These are phyloP conservation scores for Bolinopsis microptera DNA, from an alignment of 37 sponge, comb jelly and placozoan genomes.

Conservation along the genomic window DNA sequence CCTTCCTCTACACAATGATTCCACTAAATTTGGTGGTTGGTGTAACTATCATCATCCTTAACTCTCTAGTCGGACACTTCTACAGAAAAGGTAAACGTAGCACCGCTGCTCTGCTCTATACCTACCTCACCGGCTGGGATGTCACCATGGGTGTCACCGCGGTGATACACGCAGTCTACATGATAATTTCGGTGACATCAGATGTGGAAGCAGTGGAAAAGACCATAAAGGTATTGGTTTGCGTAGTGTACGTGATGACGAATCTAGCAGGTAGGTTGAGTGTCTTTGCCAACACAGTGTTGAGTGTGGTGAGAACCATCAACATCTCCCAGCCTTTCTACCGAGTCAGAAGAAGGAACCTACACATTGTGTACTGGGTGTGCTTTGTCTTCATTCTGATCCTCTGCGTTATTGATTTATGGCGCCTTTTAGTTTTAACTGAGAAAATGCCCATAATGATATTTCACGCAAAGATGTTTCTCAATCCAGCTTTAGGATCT, in stretches of 20 bases:
- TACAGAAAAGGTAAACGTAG: background rate
- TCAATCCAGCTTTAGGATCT: background rate
- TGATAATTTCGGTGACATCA: background rate
- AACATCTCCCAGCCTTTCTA: background rate
- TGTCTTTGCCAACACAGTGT: background rate
- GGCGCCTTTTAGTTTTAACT: background rate
- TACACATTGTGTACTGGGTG: background rate
- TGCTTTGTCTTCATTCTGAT: background rate
- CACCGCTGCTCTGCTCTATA: background rate
- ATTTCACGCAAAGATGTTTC: background rate
- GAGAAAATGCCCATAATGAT: background rate
- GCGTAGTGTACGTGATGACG: background rate
- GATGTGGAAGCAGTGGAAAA: background rate
- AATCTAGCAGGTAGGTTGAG: background rate
- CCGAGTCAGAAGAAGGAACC: background rate
- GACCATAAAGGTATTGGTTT: background rate
- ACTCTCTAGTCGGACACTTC: background rate
- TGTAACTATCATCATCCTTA: background rate
- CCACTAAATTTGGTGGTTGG: background rate
- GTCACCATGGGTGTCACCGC: background rate
- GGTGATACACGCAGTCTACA: background rate
- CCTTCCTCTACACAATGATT: background rate
- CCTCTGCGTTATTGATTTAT: background rate
- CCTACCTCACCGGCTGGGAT: background rate
- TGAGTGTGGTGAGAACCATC: background rate